These are phyloP conservation scores for Orthonyx spaldingii DNA, from an alignment of 2,113 vertebrate species.

Conservation along the genomic window DNA sequence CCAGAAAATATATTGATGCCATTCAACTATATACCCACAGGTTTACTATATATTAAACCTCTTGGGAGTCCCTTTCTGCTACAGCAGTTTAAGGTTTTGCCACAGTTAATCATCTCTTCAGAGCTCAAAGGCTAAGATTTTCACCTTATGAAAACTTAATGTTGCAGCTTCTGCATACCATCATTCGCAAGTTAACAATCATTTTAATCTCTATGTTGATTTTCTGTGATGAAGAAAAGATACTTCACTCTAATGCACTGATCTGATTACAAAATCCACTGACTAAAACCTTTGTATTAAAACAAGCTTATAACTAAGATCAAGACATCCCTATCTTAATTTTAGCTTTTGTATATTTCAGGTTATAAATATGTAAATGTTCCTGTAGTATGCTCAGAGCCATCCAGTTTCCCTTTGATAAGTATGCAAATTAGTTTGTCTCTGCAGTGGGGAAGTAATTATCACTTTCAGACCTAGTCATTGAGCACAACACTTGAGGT, in stretches of 20 bases:
- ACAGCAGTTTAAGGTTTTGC: not conserved
- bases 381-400: not conserved
- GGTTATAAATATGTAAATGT: slow-evolving; percentile 51
- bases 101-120: not conserved
- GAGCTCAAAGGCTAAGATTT: not conserved
- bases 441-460: slow-evolving; percentile 47
- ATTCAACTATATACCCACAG: not conserved
- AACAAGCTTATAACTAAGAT: slow-evolving; percentile 38
- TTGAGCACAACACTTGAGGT: slow-evolving; percentile 28
- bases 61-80: not conserved
- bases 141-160: not conserved
- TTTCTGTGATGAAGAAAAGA: not conserved
- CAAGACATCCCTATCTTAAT: slow-evolving; percentile 20
- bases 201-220: not conserved
- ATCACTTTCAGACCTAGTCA: slow-evolving; percentile 54
- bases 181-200: not conserved
- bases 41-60: not conserved
- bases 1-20: not conserved
- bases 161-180: not conserved
- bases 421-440: slow-evolving; percentile 51
- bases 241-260: not conserved
- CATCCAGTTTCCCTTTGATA: slow-evolving; percentile 48
- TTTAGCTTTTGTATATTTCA: slow-evolving; percentile 15
- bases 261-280: not conserved
- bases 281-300: slow-evolving; percentile 27